Evolutionary conservation across 2,113 vertebrate genomes (phyloP), one percentile per base, ranked within the genome.

Genomic region (Neolamprologus longior): DNA sequence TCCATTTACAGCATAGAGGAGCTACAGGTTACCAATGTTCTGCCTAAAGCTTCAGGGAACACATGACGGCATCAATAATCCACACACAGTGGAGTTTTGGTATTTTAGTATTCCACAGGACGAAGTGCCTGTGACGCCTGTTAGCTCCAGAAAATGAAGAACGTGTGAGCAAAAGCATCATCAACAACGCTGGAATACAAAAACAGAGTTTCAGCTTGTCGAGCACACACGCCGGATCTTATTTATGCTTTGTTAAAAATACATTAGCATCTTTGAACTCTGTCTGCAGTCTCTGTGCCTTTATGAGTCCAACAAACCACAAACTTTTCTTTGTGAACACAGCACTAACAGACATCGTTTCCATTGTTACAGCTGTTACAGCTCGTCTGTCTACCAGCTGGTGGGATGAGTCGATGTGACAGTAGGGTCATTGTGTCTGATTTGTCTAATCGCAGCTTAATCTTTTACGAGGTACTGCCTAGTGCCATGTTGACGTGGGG

Each of bases 401-500:
- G n/a, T 61, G 82, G 71, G 42, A 31, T 8, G 42, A 63, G 84
- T 71, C 47, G 82, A 86, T 73, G 73, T 61, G 81, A 86, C 2
- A 4, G 80, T 80, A 80, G 55, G 83, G 89, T 87, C 87, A 89
- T 88, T 90, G 87, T 80, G 85, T 89, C 90, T 31, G 53, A 91
- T 86, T 81, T 88, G 71, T 79, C 83, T 89, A 87, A 94, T 93
- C 68, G 55, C 7, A 8, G 82, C 82, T 81, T 88, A 90, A 92
- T 92, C 88, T 93, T 89, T 90, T 73, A 15, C 86, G 37, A 86
- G 89, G 93, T 90, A 93, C 91, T 52, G 89, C 84, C 84, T 89
- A 12, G 15, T 15, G n/a, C 82, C 61, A 82, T 87, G 76, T 73
- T 90, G 31, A 7, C 57, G 35, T 15, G 73, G 71, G 87, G 85